Evolutionary conservation across 2,888 invertebrate genomes (phyloP), one percentile per base, ranked within the genome.

Genomic region (Arge pagana): DNA sequence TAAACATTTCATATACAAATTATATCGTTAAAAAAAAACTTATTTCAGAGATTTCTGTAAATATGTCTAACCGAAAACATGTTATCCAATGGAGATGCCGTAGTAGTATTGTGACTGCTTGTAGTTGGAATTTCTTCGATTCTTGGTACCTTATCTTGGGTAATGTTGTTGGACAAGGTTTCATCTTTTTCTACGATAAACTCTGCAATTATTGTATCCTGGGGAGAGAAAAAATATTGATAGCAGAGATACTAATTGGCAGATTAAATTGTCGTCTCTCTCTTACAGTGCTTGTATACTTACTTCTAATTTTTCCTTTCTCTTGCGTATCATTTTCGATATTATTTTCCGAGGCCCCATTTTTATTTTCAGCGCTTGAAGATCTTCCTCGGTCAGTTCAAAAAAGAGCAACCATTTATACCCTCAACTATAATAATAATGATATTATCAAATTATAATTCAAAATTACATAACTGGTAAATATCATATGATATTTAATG

Each of bases 341-440:
- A 55, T 11, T 16, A 37, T 31, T 48, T 55, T 58, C 4, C 30
- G 18, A 4, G 52, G 51, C 2, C 58, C 55, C 48, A 55, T 54
- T 33, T 37, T 40, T 15, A 58, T 50, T 28, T 52, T 52, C 52
- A 59, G 50, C 10, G 11, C 21, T n/a, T 28, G 16, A 6, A 59
- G 36, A 42, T 59, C 56, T n/a, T 39, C 41, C 45, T 55, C 36
- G 2, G 16, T 55, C 1, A 55, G 31, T 4, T 52, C 53, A 2
- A 56, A 13, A 7, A 56, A 56, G 24, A 50, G 33, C n/a, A n/a
- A n/a, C n/a, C n/a, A n/a, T n/a, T n/a, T n/a, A n/a, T n/a, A n/a
- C n/a, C 37, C 6, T 54, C 52, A 35, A 54, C 33, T 18, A 56
- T 40, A 23, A 19, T 10, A 15, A n/a, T n/a, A n/a, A n/a, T n/a